These are phyloP conservation scores for Tokudaia muenninki DNA, from an alignment of 2,797 vertebrate species.

Conservation along the genomic window DNA sequence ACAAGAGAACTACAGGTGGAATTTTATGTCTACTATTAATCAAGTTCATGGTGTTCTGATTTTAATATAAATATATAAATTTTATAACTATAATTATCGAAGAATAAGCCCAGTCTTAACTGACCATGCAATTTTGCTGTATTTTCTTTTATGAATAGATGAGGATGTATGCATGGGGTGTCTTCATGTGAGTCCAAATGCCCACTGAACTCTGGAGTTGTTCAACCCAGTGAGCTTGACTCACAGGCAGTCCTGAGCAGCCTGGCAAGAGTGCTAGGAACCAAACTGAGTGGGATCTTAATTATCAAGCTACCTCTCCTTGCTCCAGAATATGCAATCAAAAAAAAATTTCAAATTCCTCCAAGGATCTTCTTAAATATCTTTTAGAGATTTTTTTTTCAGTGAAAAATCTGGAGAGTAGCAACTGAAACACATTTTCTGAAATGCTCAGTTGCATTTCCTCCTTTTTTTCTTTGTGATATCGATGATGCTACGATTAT, in stretches of 20 bases:
- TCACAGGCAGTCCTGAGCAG: not conserved
- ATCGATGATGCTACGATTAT: not conserved
- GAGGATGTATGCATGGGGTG: too few relatives aligned
- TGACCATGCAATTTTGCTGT: not conserved
- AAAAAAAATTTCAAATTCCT: not conserved
- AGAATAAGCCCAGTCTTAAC: not conserved
- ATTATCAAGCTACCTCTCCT: too few relatives aligned
- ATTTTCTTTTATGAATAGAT: too few relatives aligned
- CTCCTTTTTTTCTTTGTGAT: not conserved
- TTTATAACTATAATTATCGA: not conserved
- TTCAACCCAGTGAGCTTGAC: not conserved
- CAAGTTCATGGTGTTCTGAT: not conserved
- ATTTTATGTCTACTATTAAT: not conserved
- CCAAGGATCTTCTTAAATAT: not conserved
- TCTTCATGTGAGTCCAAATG: not conserved
- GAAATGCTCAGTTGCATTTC: not conserved
- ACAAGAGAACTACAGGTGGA: not conserved
- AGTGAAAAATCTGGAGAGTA: not conserved
- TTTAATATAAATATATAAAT: not conserved
- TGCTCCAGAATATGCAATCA: not conserved
- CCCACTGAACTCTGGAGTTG: not conserved
- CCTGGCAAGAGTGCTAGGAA: not conserved
- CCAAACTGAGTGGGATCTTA: not conserved
- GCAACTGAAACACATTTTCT: not conserved
- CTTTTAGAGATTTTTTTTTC: not conserved